These are phyloP conservation scores for Cariama cristata DNA, from an alignment of 2,113 vertebrate species.

Conservation along the genomic window DNA sequence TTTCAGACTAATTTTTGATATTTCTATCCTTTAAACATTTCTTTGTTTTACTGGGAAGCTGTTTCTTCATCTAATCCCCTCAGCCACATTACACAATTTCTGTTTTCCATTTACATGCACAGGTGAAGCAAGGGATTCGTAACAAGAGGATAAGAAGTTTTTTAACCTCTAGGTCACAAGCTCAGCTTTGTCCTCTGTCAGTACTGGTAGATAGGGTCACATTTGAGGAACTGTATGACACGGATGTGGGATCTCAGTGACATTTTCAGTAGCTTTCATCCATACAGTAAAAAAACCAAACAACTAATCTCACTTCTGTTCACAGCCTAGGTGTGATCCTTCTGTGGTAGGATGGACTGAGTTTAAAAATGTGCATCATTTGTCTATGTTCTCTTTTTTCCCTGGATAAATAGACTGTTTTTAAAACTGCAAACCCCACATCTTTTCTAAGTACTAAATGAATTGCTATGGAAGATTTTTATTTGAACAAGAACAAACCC, in stretches of 20 bases:
- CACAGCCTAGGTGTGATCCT: too few relatives aligned
- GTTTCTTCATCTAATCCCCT: neutral
- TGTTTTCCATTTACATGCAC: accelerated
- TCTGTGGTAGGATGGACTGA: neutral
- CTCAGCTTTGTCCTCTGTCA: neutral
- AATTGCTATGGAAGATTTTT: neutral
- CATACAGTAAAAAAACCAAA: neutral
- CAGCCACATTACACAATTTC: neutral
- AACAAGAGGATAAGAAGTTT: neutral
- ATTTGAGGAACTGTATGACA: neutral
- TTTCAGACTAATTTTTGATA: neutral
- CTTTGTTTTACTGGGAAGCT: neutral
- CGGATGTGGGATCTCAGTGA: neutral
- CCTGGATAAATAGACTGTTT: neutral
- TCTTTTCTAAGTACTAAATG: neutral
- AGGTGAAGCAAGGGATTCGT: neutral
- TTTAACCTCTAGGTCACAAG: neutral
- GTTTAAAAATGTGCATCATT: neutral
- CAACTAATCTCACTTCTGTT: neutral
- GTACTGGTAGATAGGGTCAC: neutral
- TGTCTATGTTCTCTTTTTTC: neutral
- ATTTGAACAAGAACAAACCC: neutral
- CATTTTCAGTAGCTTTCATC: neutral
- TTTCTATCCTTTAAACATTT: neutral
- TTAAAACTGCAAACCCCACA: neutral